Evolutionary conservation across 2,113 vertebrate genomes (phyloP).

Genomic region (Sinocyclocheilus grahami): DNA sequence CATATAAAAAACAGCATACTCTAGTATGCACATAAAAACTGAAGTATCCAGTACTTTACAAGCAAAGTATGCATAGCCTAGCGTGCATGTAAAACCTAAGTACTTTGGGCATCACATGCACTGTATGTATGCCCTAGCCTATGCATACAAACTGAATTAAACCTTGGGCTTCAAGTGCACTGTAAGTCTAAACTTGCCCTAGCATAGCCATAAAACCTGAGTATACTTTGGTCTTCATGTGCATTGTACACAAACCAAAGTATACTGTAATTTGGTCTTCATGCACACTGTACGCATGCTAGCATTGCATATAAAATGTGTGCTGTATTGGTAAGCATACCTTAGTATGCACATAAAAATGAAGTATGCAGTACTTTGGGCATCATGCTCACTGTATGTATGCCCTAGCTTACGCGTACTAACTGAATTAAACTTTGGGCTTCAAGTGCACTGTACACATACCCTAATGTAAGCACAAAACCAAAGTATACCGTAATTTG

Average conservation of each 20-base stretch:
- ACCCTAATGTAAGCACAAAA: too few species aligned
- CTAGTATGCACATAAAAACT: neutral
- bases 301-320: neutral
- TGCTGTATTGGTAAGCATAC: neutral
- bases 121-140: neutral
- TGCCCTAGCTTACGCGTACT: neutral
- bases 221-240: too few species aligned
- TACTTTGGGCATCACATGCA: too few species aligned
- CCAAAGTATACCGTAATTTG: too few species aligned
- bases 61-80: too few species aligned
- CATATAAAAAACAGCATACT: neutral
- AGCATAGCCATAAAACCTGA: too few species aligned
- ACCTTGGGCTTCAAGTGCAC: neutral
- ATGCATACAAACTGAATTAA: neutral
- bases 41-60: too few species aligned
- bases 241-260: neutral
- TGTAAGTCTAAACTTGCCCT: neutral
- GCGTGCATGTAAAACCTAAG: too few species aligned
- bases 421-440: too few species aligned
- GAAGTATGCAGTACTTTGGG: too few species aligned
- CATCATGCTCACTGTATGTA: neutral
- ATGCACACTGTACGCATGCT: neutral
- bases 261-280: neutral
- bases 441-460: neutral
- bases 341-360: too few species aligned